A percentile compares a stretch with the other conserved stretches of the same genome.
Evolutionary conservation across 1,140 invertebrate genomes (phyloP).

Genomic region (Hylaeus anthracinus): DNA sequence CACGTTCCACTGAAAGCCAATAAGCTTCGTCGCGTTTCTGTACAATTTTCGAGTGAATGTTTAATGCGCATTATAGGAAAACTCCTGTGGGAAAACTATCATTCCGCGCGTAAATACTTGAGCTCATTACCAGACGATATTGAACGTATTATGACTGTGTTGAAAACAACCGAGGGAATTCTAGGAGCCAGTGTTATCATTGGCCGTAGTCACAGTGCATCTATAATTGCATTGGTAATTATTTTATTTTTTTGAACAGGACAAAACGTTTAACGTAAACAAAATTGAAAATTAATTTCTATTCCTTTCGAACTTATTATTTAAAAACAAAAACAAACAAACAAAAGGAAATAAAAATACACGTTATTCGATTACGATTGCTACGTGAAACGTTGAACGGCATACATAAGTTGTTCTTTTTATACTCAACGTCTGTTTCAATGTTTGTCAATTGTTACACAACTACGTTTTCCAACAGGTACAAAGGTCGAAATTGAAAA

Average conservation of each 20-base stretch:
- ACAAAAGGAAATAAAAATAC: neutral
- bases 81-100: constrained; percentile 29
- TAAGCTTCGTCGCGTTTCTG: neutral
- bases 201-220: constrained; percentile 16
- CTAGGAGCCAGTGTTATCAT: constrained; percentile 3
- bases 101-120: constrained; percentile 7
- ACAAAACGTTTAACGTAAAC: neutral
- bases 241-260: neutral
- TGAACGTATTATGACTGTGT: constrained; percentile 17
- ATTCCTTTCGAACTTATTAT: neutral
- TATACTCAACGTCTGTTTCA: neutral
- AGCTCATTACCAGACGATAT: constrained; percentile 12
- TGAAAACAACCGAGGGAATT: constrained; percentile 9
- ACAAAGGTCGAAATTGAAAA: constrained; percentile 27
- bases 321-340: neutral
- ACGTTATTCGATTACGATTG: constrained; percentile 1
- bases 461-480: constrained; percentile 28
- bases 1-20: neutral
- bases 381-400: neutral
- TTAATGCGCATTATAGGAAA: constrained; percentile 29
- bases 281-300: neutral
- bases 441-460: neutral
- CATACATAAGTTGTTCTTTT: neutral
- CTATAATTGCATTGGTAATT: constrained; percentile 44
- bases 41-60: neutral